Percentiles rank a stretch among this genome's conserved stretches.
Conservation (phyloP, 2,113 vertebrate genomes). For the Acanthochromis polyacanthus region DNA sequence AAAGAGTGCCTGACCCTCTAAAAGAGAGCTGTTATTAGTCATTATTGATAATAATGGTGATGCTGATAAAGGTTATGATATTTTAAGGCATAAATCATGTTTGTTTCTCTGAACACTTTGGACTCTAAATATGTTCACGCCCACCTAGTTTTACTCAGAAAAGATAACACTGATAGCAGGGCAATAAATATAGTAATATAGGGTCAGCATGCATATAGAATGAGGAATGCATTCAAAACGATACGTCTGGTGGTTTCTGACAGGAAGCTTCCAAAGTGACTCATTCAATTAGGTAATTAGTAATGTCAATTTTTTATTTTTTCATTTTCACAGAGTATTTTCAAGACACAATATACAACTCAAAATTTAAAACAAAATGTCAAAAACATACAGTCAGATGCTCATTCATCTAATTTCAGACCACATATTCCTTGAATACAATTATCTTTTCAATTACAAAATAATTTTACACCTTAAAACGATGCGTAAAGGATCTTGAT, state of each 20-base stretch:
- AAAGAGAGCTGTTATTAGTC: neutral
- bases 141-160: neutral
- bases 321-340: neutral
- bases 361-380: conserved; percentile 19
- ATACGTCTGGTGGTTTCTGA: neutral
- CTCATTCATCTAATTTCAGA: conserved; percentile 38
- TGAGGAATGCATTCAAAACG: conserved; percentile 3
- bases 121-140: neutral
- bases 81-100: neutral
- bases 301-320: neutral
- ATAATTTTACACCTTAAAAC: conserved; percentile 71
- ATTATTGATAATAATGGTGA: neutral
- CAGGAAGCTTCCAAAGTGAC: neutral
- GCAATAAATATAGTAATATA: conserved; percentile 36
- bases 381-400: conserved; percentile 45
- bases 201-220: neutral
- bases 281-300: neutral
- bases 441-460: conserved; percentile 61
- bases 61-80: conserved; percentile 14
- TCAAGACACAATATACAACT: neutral
- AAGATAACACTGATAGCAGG: conserved; percentile 47
- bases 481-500: conserved; percentile 47
- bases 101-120: conserved; percentile 16
- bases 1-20: neutral
- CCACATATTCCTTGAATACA: conserved; percentile 77